These are phyloP conservation scores for Helogale parvula DNA, from an alignment of 2,113 vertebrate genomes.

Conservation along the genomic window DNA sequence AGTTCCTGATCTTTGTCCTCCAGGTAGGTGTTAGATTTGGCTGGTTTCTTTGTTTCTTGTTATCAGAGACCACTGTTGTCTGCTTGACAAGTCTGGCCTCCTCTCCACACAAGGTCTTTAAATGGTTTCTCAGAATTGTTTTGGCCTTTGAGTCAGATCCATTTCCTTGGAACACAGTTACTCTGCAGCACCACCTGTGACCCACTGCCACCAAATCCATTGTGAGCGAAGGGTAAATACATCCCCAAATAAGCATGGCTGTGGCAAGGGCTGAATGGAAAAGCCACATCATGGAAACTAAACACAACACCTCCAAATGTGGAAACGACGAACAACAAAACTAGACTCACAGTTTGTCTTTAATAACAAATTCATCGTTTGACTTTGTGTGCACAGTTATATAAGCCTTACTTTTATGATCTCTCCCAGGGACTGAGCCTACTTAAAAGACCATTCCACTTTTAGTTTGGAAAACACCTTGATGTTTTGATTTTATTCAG, in stretches of 20 bases:
- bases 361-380: not conserved
- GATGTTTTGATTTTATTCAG: conserved; percentile 23
- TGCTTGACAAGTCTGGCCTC: not conserved
- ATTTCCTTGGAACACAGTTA: not conserved
- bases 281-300: not conserved
- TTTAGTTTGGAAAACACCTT: conserved; percentile 48
- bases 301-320: not conserved
- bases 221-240: not conserved
- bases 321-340: not conserved
- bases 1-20: not conserved
- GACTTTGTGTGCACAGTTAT: not conserved
- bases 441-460: not conserved
- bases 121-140: not conserved
- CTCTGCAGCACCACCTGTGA: not conserved
- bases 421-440: not conserved
- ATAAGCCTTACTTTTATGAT: not conserved
- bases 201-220: not conserved
- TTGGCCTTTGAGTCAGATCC: not conserved
- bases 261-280: not conserved
- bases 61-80: not conserved
- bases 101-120: not conserved
- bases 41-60: not conserved
- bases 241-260: not conserved
- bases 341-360: not conserved
- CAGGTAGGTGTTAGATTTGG: not conserved